A percentile compares a stretch with the other conserved stretches of the same genome.
Conservation (phyloP, 2,113 vertebrate species). For the Nyctereutes procyonoides region DNA sequence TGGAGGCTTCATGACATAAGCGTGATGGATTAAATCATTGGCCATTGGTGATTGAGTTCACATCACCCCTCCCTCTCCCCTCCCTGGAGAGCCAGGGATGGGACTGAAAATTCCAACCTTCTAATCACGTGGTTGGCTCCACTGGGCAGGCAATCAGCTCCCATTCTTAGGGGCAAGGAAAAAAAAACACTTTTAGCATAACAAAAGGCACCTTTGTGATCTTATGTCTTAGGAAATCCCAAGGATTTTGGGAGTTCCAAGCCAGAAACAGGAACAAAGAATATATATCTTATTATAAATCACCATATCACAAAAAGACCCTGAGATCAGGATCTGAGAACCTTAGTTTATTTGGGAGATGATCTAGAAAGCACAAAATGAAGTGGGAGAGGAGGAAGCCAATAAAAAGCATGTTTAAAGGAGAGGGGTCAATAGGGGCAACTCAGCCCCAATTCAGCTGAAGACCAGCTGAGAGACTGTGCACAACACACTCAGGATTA, state of each 20-base stretch:
- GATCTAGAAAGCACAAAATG: not conserved
- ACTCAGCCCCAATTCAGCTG: no score
- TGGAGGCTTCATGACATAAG: not conserved
- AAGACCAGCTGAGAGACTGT: not conserved
- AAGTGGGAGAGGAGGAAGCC: not conserved
- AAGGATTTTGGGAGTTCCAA: not conserved
- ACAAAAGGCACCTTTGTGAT: not conserved
- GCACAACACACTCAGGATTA: not conserved
- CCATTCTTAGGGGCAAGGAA: not conserved
- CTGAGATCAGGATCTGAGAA: not conserved
- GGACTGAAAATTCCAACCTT: not conserved
- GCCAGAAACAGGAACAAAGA: not conserved
- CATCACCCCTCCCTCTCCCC: not conserved
- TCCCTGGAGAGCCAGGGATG: not conserved
- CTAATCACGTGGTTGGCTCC: not conserved
- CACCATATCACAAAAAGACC: not conserved
- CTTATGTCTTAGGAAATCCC: not conserved
- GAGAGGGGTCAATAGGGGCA: not conserved
- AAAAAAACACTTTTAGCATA: not conserved
- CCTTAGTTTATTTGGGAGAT: not conserved
- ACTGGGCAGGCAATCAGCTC: not conserved
- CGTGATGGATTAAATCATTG: not conserved
- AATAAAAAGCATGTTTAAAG: not conserved
- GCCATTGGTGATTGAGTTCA: not conserved
- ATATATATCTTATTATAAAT: not conserved